Base-by-base conservation (phyloP, 2,113 vertebrate species). In the Psittacula cyanocephala region DNA sequence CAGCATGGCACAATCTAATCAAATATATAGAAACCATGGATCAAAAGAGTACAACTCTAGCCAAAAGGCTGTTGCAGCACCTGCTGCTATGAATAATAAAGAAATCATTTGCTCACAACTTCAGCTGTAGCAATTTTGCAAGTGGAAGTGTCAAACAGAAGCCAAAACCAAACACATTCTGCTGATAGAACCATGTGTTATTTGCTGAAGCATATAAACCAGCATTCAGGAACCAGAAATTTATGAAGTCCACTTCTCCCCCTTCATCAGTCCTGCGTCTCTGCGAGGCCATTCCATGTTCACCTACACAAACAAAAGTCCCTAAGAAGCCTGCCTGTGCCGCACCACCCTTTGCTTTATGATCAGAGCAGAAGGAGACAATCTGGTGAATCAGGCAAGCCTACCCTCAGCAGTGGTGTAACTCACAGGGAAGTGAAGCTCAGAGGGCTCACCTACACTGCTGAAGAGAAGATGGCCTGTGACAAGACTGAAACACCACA, bases 21-120 rank as follows among this genome's bases (percentile, higher is more conserved):
- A 95, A 93, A 94, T 91, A 91, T 70, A 95, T 72, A 93, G 93
- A 97, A 97, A 91, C 49, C 44, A 89, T 31, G 55, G 85, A 91
- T 72, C 76, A 86, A 88, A 70, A 69, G 89, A 84, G 75, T 83
- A 86, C 62, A 79, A 72, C 57, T 90, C 44, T 60, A 88, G 96
- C 91, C 83, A 86, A 95, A 96, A 96, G 84, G 71, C 84, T 95
- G 72, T 65, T 78, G 77, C 67, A 95, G 91, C 96, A 97, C 96
- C 97, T 98, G 97, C 95, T 95, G 74, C 81, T 97, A 68, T 94
- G 87, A 97, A 94, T 95, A 95, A 97, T 96, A 97, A 94, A 97
- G 90, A 96, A 75, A 76, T 49, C 18, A 79, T 95, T 96, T 97
- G 84, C 68, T 89, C 86, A 88, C 71, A 91, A 72, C 75, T 81